Evolutionary conservation across 2,797 vertebrate genomes (phyloP).

Genomic region (Ciconia nigra): DNA sequence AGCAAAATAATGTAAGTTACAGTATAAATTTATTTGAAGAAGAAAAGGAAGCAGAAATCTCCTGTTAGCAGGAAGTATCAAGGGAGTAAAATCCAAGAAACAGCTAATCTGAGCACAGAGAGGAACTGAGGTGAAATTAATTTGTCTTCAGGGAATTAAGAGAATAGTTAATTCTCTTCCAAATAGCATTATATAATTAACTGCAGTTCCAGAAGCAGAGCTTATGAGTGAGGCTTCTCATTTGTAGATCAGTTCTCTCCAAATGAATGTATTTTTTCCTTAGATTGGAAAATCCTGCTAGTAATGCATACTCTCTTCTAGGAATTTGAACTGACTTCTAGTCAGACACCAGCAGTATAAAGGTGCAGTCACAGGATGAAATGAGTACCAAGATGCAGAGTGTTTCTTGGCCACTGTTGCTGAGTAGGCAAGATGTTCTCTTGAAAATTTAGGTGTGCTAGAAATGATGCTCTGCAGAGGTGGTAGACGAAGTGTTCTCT

Average conservation of each 20-base stretch:
- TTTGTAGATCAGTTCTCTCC: neutral
- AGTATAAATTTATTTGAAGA: neutral
- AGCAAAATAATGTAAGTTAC: neutral
- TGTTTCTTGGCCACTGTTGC: neutral
- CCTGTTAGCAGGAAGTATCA: neutral
- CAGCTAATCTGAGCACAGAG: neutral
- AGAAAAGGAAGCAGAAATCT: neutral
- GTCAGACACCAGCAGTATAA: neutral
- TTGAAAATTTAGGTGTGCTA: neutral
- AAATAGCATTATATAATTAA: neutral
- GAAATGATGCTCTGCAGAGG: neutral
- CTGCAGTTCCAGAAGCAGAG: neutral
- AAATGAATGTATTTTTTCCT: neutral
- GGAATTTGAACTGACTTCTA: neutral
- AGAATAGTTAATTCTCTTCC: constrained; percentile 21
- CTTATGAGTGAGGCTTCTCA: neutral
- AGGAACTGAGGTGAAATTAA: constrained; percentile 3
- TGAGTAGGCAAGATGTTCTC: neutral
- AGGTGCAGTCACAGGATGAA: neutral
- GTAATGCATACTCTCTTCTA: neutral
- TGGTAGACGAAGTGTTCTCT: neutral
- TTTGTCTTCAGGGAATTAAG: constrained; percentile 1
- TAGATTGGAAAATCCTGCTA: neutral
- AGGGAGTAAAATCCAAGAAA: constrained; percentile 33
- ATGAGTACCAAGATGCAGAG: neutral